Base-by-base conservation (phyloP, 2,113 vertebrate genomes). In the Antechinus stuartii region DNA sequence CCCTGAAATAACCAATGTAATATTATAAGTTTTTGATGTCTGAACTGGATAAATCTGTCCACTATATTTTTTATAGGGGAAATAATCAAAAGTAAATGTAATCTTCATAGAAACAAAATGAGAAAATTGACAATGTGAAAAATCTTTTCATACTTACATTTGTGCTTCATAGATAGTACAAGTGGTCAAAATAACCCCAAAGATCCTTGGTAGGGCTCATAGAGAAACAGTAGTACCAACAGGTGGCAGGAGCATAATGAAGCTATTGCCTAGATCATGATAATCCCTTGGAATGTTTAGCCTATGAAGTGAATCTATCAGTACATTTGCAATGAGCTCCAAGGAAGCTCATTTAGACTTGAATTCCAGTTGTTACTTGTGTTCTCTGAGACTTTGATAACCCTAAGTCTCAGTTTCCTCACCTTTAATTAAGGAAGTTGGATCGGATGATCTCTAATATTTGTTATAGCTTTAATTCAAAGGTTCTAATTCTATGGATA, bases 71-170 rank as follows among this genome's bases (percentile, higher is more conserved):
- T 3, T 68, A 68, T 35, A 68, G 30, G 35, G 35, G 3, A n/a
- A 76, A n/a, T n/a, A 22, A 16, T 19, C 22, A 55, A 6, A 76
- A 19, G n/a, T 0, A 84, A 42, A 84, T 22, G 16, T 42, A 84
- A 23, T 84, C 19, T 42, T 23, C 19, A 84, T n/a, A 35, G n/a
- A 84, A 2, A 42, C n/a, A 22, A 76, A 84, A 42, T 42, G n/a
- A 42, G 68, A 84, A 84, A 42, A 42, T 84, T 16, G 8, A 19
- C 92, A 11, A 55, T 56, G 90, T 89, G 9, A 94, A 42, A 92
- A 93, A 93, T 92, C 42, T 27, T 8, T 84, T 92, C 89, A 89
- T 94, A 92, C 68, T 93, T 90, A 96, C 47, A 0, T 9, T 96
- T 94, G 4, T 91, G 5, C 76, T 57, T 94, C 14, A 50, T 84